A percentile compares a stretch with the other conserved stretches of the same genome.
Evolutionary conservation across 2,888 invertebrate genomes (phyloP).

Genomic region (Dasypolia templi): DNA sequence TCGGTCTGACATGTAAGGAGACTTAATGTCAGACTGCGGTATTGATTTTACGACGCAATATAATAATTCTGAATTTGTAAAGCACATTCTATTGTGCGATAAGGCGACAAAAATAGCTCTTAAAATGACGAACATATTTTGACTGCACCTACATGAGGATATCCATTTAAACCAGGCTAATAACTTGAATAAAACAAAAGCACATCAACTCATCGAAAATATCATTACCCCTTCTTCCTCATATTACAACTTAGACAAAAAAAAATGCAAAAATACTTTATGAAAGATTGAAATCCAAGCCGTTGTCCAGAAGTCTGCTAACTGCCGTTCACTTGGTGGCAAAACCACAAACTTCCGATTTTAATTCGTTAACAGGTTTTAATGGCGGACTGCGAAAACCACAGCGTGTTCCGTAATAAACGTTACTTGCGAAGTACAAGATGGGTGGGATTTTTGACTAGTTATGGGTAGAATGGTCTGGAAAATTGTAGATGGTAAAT

Average conservation of each 20-base stretch:
- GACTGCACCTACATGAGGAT: too few relatives aligned
- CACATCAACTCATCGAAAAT: conserved; percentile 4
- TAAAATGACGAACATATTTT: too few relatives aligned
- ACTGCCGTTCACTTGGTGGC: conserved; percentile 57
- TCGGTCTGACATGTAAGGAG: too few relatives aligned
- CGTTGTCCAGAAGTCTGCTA: conserved; percentile 60
- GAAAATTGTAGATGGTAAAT: conserved; percentile 15
- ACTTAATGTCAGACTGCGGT: too few relatives aligned
- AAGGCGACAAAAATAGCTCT: too few relatives aligned
- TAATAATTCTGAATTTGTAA: too few relatives aligned
- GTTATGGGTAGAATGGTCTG: conserved; percentile 8
- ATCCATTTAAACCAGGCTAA: too few relatives aligned
- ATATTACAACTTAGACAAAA: conserved; percentile 10
- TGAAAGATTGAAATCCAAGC: conserved; percentile 52
- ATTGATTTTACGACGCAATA: too few relatives aligned
- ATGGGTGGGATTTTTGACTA: conserved; percentile 50
- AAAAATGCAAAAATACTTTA: conserved; percentile 40
- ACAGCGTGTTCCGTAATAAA: conserved; percentile 63
- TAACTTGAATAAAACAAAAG: conserved; percentile 5
- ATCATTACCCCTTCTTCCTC: neutral
- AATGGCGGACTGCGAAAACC: conserved; percentile 62
- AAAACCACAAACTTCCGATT: conserved; percentile 67
- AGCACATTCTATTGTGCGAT: too few relatives aligned
- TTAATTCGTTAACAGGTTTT: conserved; percentile 65
- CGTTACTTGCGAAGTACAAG: conserved; percentile 53